phyloP scores from a whole-genome alignment of 2,888 invertebrate species.

The Nomada ferruginata region DNA sequence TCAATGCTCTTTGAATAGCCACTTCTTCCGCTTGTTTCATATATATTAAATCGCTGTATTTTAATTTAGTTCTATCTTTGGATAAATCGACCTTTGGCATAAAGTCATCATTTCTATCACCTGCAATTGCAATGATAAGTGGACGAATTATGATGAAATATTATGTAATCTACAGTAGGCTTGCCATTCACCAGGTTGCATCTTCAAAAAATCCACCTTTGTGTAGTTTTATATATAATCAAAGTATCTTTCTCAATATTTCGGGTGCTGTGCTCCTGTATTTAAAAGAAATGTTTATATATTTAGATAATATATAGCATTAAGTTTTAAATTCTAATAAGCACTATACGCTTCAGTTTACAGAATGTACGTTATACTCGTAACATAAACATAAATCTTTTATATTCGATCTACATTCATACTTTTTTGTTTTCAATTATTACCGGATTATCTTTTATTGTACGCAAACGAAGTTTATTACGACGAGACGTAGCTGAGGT shows the following conservation, averaged over 20 bases:
- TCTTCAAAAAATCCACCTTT: constrained; percentile 9
- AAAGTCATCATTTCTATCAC: constrained; percentile 74
- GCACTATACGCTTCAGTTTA: background rate
- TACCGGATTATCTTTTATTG: background rate
- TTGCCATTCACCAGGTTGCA: constrained; percentile 65
- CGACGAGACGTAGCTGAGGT: background rate
- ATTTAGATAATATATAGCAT: background rate
- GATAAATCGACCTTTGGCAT: constrained; percentile 86
- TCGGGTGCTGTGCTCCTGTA: background rate
- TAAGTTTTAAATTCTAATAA: background rate
- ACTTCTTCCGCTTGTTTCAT: constrained; percentile 92
- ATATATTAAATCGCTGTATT: constrained; percentile 89
- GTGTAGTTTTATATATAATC: background rate
- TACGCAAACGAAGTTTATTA: background rate
- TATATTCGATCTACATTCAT: no score
- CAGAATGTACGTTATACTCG: background rate
- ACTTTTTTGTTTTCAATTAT: background rate
- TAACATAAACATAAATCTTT: background rate
- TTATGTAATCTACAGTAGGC: constrained; percentile 7
- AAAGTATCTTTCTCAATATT: background rate
- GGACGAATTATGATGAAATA: background rate
- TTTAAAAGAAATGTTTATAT: constrained; percentile 2
- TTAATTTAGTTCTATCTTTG: constrained; percentile 83
- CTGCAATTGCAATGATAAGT: constrained; percentile 42
- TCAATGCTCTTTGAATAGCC: constrained; percentile 90